These are phyloP conservation scores for Amiota communis DNA, from an alignment of 2,888 invertebrate genomes.

Conservation along the genomic window DNA sequence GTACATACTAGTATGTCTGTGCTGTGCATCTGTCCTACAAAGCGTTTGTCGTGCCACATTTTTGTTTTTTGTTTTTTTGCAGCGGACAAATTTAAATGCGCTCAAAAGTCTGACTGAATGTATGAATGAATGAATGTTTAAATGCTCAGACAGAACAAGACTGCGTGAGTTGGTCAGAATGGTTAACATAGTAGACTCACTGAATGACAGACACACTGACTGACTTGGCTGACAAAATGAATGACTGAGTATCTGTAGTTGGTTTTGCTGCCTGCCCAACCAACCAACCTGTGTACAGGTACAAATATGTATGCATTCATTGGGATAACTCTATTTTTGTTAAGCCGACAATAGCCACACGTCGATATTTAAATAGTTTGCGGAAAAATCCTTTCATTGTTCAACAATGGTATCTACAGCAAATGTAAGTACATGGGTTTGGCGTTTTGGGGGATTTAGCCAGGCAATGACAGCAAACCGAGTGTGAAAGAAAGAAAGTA, in stretches of 20 bases:
- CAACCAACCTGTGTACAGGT: background rate
- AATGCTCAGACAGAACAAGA: no score
- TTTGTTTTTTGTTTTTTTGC: conserved; percentile 42
- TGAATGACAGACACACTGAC: conserved; percentile 25
- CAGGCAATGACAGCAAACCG: no score
- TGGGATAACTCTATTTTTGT: conserved; percentile 28
- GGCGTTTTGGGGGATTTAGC: no score
- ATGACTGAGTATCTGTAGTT: background rate
- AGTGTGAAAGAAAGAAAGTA: no score
- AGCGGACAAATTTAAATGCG: conserved; percentile 65
- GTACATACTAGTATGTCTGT: background rate
- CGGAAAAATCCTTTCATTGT: conserved; percentile 28
- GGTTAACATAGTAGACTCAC: no score
- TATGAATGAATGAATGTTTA: conserved; percentile 7
- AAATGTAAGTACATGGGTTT: background rate
- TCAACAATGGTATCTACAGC: conserved; percentile 5
- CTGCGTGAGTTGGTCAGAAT: no score
- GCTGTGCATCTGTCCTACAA: conserved; percentile 14
- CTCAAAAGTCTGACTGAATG: conserved; percentile 11
- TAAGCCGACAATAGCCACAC: conserved; percentile 56
- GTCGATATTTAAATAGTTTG: conserved; percentile 62
- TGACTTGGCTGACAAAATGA: background rate
- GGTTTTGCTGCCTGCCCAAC: no score
- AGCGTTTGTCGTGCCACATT: background rate
- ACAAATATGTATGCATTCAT: conserved; percentile 7